A percentile compares a stretch with the other conserved stretches of the same genome.
These are phyloP conservation scores for Heterochromis multidens DNA, from an alignment of 2,113 vertebrate species.

Conservation along the genomic window DNA sequence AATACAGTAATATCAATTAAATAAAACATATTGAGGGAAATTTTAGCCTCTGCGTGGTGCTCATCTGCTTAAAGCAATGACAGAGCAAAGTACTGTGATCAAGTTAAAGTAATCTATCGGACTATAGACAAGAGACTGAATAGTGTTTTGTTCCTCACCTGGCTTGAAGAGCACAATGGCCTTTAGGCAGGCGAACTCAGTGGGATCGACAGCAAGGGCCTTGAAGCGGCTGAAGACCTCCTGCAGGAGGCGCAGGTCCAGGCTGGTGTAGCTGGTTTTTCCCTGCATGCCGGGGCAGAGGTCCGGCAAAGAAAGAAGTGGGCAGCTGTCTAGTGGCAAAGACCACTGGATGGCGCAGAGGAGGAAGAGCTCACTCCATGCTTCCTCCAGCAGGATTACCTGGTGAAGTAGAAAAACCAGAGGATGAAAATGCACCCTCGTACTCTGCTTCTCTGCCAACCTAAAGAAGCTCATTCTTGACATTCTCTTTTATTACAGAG, in stretches of 20 bases:
- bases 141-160: slow-evolving; percentile 73
- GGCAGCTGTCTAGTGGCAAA: slow-evolving; percentile 92
- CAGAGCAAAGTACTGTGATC: background rate
- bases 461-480: background rate
- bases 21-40: background rate
- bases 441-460: background rate
- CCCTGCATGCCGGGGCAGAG: slow-evolving; percentile 75
- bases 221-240: slow-evolving; percentile 91
- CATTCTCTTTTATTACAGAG: background rate
- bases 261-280: slow-evolving; percentile 76
- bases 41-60: background rate
- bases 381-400: slow-evolving; percentile 98
- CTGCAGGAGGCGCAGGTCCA: slow-evolving; percentile 85
- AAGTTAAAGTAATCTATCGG: background rate
- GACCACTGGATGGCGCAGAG: slow-evolving; percentile 98
- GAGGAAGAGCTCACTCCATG: slow-evolving; percentile 97
- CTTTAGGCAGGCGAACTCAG: slow-evolving; percentile 97
- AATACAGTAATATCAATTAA: background rate
- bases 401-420: slow-evolving; percentile 39
- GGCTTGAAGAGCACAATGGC: slow-evolving; percentile 97
- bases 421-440: background rate
- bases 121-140: background rate
- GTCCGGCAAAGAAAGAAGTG: slow-evolving; percentile 85
- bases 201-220: slow-evolving; percentile 86
- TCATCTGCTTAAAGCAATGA: background rate